Conservation (phyloP, 1,140 invertebrate species). For the Argopecten irradians region DNA sequence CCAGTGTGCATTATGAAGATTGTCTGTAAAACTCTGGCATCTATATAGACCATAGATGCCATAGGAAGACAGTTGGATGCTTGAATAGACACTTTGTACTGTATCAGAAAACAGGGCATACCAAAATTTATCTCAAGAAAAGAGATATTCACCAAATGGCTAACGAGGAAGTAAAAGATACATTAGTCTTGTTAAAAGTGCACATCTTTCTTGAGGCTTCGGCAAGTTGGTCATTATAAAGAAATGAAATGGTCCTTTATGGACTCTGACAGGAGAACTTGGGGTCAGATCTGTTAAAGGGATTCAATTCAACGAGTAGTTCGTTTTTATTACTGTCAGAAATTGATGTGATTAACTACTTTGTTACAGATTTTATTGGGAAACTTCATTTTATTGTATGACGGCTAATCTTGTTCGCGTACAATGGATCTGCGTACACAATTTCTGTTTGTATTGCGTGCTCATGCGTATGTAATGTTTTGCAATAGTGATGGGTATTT, state of each 20-base stretch:
- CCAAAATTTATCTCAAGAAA: not conserved
- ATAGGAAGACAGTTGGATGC: too few relatives aligned
- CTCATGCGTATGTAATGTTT: slow-evolving; percentile 21
- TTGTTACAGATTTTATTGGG: not conserved
- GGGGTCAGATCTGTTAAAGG: not conserved
- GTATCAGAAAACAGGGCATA: too few relatives aligned
- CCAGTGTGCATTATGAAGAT: too few relatives aligned
- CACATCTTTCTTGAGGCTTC: not conserved
- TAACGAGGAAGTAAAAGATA: not conserved
- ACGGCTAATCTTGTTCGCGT: not conserved
- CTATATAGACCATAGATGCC: too few relatives aligned
- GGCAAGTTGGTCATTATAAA: not conserved
- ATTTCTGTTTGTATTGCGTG: not conserved
- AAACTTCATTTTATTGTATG: not conserved
- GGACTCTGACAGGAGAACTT: not conserved
- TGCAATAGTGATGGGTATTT: not conserved
- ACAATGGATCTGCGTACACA: not conserved
- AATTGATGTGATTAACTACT: slow-evolving; percentile 10
- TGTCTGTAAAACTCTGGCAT: too few relatives aligned
- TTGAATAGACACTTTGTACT: too few relatives aligned
- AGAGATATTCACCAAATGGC: not conserved
- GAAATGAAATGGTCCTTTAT: not conserved
- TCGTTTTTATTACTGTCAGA: slow-evolving; percentile 1
- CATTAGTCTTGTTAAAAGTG: not conserved
- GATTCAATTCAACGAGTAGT: not conserved